Conservation (phyloP, 2,113 vertebrate species). For the Colistium nudipinnis region DNA sequence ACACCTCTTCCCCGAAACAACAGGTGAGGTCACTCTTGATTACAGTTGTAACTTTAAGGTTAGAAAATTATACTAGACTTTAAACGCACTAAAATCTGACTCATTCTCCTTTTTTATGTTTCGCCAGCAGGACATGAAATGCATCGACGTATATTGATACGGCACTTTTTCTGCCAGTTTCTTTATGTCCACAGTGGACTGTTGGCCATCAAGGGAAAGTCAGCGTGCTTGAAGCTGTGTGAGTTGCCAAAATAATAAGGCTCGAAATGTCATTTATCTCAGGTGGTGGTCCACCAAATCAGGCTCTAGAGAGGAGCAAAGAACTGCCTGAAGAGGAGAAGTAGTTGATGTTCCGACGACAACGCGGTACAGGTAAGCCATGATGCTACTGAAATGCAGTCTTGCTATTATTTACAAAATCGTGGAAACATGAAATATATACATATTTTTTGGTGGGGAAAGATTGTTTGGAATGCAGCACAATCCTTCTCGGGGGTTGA, state of each 20-base stretch:
- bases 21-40: slow-evolving; percentile 54
- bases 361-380: background rate
- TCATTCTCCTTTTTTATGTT: background rate
- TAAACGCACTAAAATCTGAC: background rate
- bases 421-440: slow-evolving; percentile 9
- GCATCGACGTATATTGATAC: background rate
- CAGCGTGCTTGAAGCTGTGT: background rate
- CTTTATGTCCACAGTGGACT: no score
- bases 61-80: background rate
- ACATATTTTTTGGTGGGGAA: slow-evolving; percentile 1
- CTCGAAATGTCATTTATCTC: slow-evolving; percentile 19
- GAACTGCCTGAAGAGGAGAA: background rate
- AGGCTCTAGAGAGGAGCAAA: background rate
- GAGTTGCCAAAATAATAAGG: slow-evolving; percentile 27
- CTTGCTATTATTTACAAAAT: slow-evolving; percentile 31
- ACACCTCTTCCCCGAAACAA: slow-evolving; percentile 8
- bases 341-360: background rate
- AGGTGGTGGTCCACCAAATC: background rate
- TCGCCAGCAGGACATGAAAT: background rate
- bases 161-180: no score
- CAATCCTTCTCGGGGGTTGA: background rate
- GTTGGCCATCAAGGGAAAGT: no score
- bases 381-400: background rate
- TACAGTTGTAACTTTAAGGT: background rate
- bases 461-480: background rate